Percentiles rank a stretch among this genome's conserved stretches.
These are phyloP conservation scores for Acleris emargana DNA, from an alignment of 2,888 invertebrate genomes.

Conservation along the genomic window DNA sequence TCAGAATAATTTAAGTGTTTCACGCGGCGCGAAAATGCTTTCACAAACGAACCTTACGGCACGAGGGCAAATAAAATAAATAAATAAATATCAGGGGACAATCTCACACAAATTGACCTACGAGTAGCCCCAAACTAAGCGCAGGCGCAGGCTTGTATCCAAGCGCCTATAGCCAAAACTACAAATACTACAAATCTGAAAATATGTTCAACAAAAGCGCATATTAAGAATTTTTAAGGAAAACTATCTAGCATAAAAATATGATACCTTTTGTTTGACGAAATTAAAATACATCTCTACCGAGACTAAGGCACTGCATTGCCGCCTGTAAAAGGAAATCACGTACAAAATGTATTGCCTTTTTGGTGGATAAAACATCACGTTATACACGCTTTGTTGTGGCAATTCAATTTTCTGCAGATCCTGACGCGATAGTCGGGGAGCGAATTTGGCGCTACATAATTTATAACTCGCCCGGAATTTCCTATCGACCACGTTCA, in stretches of 20 bases:
- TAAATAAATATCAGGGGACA: too few relatives aligned
- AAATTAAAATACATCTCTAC: too few relatives aligned
- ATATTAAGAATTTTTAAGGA: too few relatives aligned
- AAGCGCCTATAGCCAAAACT: too few relatives aligned
- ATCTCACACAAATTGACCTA: too few relatives aligned
- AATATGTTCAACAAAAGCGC: too few relatives aligned
- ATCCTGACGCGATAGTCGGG: background rate
- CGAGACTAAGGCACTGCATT: background rate
- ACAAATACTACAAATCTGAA: too few relatives aligned
- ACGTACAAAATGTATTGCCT: slow-evolving; percentile 33
- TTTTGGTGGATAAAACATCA: slow-evolving; percentile 30
- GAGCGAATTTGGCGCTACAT: background rate
- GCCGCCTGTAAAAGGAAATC: slow-evolving; percentile 25
- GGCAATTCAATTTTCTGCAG: slow-evolving; percentile 18
- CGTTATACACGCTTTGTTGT: slow-evolving; percentile 24
- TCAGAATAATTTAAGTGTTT: slow-evolving; percentile 17
- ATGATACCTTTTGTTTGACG: too few relatives aligned
- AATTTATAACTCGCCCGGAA: background rate
- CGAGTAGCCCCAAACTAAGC: too few relatives aligned
- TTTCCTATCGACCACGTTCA: background rate
- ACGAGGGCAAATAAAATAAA: background rate
- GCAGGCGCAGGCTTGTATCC: too few relatives aligned
- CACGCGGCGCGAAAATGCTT: slow-evolving; percentile 1
- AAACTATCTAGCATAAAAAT: too few relatives aligned
- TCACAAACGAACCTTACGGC: background rate